Percentiles rank a stretch among this genome's conserved stretches.
Evolutionary conservation across 35 echinoderm and acorn worm species (phyloP).

Genomic region (Heliocidaris erythrogramma): DNA sequence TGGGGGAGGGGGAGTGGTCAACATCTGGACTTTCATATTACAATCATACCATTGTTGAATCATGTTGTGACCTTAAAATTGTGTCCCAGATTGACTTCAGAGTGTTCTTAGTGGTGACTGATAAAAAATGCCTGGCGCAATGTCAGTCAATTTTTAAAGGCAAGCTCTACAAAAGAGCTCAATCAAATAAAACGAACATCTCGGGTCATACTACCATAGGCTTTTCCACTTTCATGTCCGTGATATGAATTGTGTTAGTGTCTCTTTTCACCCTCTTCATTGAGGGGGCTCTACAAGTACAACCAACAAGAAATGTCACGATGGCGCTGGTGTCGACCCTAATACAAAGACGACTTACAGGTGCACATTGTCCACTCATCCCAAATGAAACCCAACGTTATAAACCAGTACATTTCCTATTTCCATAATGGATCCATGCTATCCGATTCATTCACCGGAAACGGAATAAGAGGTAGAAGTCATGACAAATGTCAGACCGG

Average conservation of each 20-base stretch:
- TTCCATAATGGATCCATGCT: background rate
- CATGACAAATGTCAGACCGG: background rate
- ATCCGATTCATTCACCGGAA: background rate
- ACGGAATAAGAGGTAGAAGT: background rate
- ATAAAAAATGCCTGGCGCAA: background rate
- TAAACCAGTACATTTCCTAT: background rate
- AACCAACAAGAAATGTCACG: background rate
- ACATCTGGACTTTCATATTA: no score
- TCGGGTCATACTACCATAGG: background rate
- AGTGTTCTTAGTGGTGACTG: background rate
- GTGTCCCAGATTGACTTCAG: background rate
- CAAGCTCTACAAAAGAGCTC: background rate
- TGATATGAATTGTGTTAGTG: background rate
- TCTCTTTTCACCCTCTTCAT: background rate
- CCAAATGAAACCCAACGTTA: background rate
- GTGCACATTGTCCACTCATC: background rate
- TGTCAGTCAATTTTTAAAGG: background rate
- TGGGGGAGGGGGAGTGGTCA: no score
- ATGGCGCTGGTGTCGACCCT: background rate
- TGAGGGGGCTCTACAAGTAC: background rate
- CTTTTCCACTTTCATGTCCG: background rate
- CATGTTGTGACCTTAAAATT: background rate
- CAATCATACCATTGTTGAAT: no score
- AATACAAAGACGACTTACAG: background rate
- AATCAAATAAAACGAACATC: background rate